phyloP scores from a whole-genome alignment of 2,113 vertebrate genomes.

The Phalacrocorax aristotelis region DNA sequence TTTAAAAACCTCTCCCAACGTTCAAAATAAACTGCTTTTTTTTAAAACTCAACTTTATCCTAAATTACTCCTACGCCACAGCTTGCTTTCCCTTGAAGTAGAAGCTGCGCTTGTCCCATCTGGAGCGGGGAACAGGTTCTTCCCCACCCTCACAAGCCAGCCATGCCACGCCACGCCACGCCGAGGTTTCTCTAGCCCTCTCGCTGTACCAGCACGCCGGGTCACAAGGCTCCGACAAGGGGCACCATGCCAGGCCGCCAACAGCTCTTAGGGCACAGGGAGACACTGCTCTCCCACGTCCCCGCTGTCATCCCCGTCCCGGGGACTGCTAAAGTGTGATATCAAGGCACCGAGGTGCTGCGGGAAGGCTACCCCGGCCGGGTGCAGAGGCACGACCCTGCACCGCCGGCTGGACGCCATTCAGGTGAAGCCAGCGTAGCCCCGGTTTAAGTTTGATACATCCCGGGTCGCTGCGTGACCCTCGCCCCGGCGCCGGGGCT shows the following conservation, averaged over 20 bases:
- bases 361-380: too few species aligned
- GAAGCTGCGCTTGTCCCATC: neutral
- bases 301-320: rapidly evolving
- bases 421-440: rapidly evolving
- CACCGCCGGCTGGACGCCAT: neutral
- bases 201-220: rapidly evolving
- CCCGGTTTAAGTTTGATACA: rapidly evolving
- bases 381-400: neutral
- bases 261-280: rapidly evolving
- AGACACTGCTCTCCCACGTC: rapidly evolving
- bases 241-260: neutral
- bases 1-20: neutral
- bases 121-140: rapidly evolving
- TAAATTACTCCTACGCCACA: neutral
- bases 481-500: rapidly evolving
- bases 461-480: rapidly evolving
- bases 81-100: neutral
- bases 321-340: rapidly evolving
- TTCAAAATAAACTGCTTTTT: neutral
- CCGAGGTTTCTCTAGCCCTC: rapidly evolving
- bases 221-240: neutral
- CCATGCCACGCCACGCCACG: neutral
- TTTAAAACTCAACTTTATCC: neutral
- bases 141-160: neutral
- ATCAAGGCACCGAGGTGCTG: rapidly evolving